phyloP scores from a whole-genome alignment of 2,888 invertebrate species.

The Noctua janthe region DNA sequence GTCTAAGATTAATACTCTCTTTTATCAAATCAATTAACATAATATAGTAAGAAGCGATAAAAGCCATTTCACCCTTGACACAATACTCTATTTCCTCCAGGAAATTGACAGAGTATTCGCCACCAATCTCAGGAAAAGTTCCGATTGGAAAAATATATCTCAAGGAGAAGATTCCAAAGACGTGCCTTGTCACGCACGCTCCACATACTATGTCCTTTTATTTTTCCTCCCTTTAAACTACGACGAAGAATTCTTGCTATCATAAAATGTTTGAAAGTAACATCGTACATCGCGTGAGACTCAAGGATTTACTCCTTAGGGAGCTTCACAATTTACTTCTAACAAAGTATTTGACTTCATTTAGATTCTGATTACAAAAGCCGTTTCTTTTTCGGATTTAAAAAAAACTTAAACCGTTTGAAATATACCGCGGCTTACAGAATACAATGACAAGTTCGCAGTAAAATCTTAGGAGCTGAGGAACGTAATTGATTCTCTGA shows the following conservation, averaged over 20 bases:
- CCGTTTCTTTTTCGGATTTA: slow-evolving; percentile 1
- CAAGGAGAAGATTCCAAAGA: slow-evolving; percentile 65
- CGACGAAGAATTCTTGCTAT: slow-evolving; percentile 35
- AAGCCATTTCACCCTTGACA: slow-evolving; percentile 48
- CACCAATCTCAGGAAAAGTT: slow-evolving; percentile 64
- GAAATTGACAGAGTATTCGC: slow-evolving; percentile 72
- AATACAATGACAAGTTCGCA: slow-evolving; percentile 1
- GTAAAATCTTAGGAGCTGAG: not conserved
- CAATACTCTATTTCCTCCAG: slow-evolving; percentile 73
- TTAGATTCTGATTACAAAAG: slow-evolving; percentile 33
- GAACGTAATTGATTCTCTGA: slow-evolving; percentile 25
- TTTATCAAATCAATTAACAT: slow-evolving; percentile 21
- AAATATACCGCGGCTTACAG: slow-evolving; percentile 15
- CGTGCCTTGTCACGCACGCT: slow-evolving; percentile 71
- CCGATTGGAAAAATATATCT: slow-evolving; percentile 69
- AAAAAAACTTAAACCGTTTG: slow-evolving; percentile 15
- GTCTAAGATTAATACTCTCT: not conserved
- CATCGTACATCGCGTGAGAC: slow-evolving; percentile 4
- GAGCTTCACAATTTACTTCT: slow-evolving; percentile 43
- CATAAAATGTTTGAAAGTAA: slow-evolving; percentile 54
- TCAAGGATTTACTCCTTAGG: slow-evolving; percentile 12
- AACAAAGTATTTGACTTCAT: slow-evolving; percentile 48
- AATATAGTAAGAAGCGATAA: slow-evolving; percentile 8
- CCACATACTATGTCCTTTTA: slow-evolving; percentile 54
- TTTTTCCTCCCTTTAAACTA: slow-evolving; percentile 56